Evolutionary conservation across 2,113 vertebrate genomes (phyloP).

Genomic region (Orthonyx spaldingii): DNA sequence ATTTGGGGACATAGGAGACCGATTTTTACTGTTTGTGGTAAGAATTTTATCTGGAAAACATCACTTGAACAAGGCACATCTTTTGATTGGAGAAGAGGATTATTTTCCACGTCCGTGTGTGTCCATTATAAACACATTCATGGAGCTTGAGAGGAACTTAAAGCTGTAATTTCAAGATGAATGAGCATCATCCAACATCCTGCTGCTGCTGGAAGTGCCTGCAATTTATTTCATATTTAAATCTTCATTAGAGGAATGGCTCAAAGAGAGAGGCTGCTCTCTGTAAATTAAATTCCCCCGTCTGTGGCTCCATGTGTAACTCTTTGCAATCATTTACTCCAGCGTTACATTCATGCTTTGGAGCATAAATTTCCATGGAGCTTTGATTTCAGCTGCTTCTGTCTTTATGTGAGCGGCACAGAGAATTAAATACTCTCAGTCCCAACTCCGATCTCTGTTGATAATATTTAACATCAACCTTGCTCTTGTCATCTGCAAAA

Average conservation of each 20-base stretch:
- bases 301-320: neutral
- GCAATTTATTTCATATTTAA: conserved; percentile 43
- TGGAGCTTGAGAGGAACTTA: neutral
- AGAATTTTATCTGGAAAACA: neutral
- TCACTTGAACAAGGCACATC: neutral
- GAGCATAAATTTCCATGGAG: neutral
- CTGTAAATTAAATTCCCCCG: neutral
- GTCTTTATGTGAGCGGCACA: neutral
- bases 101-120: neutral
- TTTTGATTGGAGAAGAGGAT: neutral
- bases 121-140: neutral
- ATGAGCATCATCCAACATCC: conserved; percentile 9
- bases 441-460: neutral
- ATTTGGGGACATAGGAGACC: neutral
- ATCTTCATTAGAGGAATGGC: neutral
- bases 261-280: neutral
- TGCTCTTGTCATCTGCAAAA: neutral
- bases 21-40: neutral
- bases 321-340: neutral
- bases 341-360: neutral
- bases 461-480: neutral
- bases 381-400: neutral
- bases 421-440: neutral
- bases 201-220: conserved; percentile 35
- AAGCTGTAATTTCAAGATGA: conserved; percentile 37